phyloP scores from a whole-genome alignment of 2,113 vertebrate species.

The Ibidorhyncha struthersii region DNA sequence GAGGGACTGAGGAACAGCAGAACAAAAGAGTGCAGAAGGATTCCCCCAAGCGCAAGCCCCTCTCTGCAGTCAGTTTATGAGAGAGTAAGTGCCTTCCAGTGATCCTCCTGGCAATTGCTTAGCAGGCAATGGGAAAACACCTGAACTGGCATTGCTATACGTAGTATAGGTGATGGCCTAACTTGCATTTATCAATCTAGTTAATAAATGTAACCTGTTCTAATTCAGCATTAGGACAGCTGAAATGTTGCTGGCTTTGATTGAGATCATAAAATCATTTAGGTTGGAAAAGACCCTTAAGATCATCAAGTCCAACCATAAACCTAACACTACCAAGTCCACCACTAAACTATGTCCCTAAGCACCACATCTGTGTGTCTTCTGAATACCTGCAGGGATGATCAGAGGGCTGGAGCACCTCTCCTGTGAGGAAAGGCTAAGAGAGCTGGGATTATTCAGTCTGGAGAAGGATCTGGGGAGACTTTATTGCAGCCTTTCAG shows the following conservation, averaged over 20 bases:
- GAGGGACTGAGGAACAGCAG: background rate
- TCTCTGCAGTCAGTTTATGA: background rate
- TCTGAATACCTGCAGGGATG: background rate
- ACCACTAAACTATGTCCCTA: background rate
- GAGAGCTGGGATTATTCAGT: too few species aligned
- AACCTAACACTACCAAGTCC: background rate
- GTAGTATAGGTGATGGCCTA: background rate
- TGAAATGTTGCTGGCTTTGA: background rate
- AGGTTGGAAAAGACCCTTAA: background rate
- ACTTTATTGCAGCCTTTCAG: too few species aligned
- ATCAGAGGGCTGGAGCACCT: too few species aligned
- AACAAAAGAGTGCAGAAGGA: background rate
- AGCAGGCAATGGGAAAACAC: background rate
- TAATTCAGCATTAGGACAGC: background rate
- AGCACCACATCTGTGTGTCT: background rate
- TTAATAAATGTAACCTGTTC: background rate
- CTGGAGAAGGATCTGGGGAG: background rate
- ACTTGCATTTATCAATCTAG: background rate
- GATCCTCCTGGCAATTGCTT: background rate
- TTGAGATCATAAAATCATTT: background rate
- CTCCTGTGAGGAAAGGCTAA: too few species aligned
- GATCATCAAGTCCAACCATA: background rate
- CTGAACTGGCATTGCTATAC: background rate
- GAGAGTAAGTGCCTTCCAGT: background rate
- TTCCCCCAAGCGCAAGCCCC: background rate